phyloP scores from a whole-genome alignment of 2,888 invertebrate genomes.

The Halictus ligatus region DNA sequence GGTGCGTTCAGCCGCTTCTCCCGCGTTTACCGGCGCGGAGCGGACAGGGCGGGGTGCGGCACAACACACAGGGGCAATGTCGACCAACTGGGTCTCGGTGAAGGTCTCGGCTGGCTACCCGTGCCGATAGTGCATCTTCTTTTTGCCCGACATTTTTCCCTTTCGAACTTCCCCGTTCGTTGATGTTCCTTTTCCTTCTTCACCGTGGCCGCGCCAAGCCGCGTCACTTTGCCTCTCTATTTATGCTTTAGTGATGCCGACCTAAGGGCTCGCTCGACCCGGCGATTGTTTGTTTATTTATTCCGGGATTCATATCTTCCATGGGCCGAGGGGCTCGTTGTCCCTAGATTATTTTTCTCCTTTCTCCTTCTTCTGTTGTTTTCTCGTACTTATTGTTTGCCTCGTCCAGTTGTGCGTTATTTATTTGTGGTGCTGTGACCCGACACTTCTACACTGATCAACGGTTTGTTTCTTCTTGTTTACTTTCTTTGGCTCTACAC shows the following conservation, averaged over 20 bases:
- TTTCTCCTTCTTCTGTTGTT: neutral
- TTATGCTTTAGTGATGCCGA: neutral
- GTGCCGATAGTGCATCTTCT: constrained; percentile 59
- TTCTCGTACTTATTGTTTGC: neutral
- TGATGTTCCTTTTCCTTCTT: neutral
- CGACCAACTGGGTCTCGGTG: constrained; percentile 83
- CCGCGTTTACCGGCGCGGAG: constrained; percentile 13
- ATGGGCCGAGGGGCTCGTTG: neutral
- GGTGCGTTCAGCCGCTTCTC: constrained; percentile 30
- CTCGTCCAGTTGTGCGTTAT: neutral
- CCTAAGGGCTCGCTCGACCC: neutral
- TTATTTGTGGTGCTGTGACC: no score
- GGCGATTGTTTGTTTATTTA: constrained; percentile 2
- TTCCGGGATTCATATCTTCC: neutral
- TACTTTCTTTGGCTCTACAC: no score
- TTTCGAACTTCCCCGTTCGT: neutral
- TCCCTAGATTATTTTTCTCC: neutral
- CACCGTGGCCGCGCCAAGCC: neutral
- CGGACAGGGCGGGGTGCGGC: constrained; percentile 63
- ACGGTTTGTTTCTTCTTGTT: no score
- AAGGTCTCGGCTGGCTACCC: constrained; percentile 76
- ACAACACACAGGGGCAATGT: constrained; percentile 80
- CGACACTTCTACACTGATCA: no score
- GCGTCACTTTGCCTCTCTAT: neutral
- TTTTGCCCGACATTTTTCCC: constrained; percentile 31